Percentiles rank a stretch among this genome's conserved stretches.
These are phyloP conservation scores for Aricia artaxerxes DNA, from an alignment of 2,888 invertebrate species.

Conservation along the genomic window DNA sequence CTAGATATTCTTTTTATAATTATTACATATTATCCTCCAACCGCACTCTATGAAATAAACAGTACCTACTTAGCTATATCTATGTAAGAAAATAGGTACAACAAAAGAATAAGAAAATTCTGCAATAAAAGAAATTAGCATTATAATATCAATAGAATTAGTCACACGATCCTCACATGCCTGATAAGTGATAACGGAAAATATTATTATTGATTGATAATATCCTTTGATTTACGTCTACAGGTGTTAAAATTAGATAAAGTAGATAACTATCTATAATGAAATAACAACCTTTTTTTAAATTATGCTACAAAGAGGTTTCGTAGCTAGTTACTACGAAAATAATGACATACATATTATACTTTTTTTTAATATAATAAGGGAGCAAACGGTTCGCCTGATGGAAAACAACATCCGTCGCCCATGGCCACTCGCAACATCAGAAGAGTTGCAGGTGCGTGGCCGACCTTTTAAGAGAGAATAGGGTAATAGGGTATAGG, in stretches of 20 bases:
- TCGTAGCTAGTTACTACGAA: neutral
- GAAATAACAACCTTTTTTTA: too few relatives aligned
- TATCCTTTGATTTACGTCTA: neutral
- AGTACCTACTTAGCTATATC: neutral
- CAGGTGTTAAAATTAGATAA: neutral
- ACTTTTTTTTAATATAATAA: too few relatives aligned
- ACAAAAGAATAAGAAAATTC: neutral
- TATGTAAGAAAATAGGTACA: neutral
- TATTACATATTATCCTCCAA: neutral
- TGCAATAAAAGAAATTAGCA: neutral
- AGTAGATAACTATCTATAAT: neutral
- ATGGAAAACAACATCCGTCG: too few relatives aligned
- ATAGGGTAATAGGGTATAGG: too few relatives aligned
- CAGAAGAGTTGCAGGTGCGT: too few relatives aligned
- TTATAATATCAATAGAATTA: neutral
- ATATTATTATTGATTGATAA: neutral
- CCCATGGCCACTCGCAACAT: too few relatives aligned
- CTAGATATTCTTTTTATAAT: too few relatives aligned
- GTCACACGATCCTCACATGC: neutral
- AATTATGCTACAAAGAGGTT: neutral
- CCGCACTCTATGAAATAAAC: neutral
- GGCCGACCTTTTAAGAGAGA: too few relatives aligned
- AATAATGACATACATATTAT: too few relatives aligned
- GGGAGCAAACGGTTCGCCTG: too few relatives aligned
- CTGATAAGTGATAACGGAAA: constrained; percentile 15